These are phyloP conservation scores for Phanerotoma sp. DNA, from an alignment of 2,888 invertebrate genomes.

Conservation along the genomic window DNA sequence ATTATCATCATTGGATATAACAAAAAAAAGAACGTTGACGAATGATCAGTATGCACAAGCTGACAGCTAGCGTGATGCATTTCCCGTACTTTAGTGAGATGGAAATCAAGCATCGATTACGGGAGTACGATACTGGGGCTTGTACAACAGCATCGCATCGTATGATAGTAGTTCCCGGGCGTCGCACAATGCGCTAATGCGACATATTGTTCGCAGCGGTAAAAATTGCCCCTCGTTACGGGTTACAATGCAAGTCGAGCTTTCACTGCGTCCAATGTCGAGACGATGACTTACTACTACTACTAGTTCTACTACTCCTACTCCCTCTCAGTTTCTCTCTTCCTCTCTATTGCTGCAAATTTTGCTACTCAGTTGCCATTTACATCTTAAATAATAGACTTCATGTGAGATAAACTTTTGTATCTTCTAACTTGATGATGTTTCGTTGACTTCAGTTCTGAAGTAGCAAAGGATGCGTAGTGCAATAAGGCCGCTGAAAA, in stretches of 20 bases:
- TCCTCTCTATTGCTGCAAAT: background rate
- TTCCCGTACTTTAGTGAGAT: constrained; percentile 36
- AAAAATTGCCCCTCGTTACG: constrained; percentile 56
- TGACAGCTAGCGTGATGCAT: constrained; percentile 15
- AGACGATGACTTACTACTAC: too few relatives aligned
- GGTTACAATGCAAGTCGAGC: constrained; percentile 43
- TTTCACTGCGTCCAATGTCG: constrained; percentile 9
- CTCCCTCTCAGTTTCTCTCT: background rate
- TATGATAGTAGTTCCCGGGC: constrained; percentile 31
- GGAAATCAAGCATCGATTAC: constrained; percentile 48
- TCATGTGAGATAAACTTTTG: background rate
- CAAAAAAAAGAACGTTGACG: background rate
- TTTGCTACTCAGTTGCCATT: background rate
- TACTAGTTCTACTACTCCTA: too few relatives aligned
- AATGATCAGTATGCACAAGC: constrained; percentile 6
- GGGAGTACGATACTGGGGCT: constrained; percentile 28
- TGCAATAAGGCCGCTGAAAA: too few relatives aligned
- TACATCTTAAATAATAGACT: background rate
- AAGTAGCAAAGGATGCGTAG: too few relatives aligned
- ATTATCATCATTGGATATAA: background rate
- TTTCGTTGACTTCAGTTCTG: too few relatives aligned
- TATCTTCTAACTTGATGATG: too few relatives aligned
- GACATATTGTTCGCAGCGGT: constrained; percentile 53
- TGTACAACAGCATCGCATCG: constrained; percentile 28
- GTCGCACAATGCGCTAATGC: constrained; percentile 55